phyloP scores from a whole-genome alignment of 2,797 vertebrate genomes.

The Cuniculus paca region DNA sequence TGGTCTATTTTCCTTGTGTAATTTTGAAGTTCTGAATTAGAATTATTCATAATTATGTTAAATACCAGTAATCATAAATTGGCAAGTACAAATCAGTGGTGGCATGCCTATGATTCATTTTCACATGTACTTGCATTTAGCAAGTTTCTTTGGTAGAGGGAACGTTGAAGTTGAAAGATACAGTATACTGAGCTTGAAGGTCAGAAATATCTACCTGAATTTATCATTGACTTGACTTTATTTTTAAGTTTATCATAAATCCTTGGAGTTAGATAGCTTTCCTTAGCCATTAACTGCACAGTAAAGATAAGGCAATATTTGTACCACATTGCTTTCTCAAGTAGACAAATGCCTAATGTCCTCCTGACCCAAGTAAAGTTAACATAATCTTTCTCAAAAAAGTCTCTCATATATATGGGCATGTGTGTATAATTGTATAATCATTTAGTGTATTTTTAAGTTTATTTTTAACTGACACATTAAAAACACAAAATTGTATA shows the following conservation, averaged over 20 bases:
- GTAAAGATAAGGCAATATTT: conserved; percentile 42
- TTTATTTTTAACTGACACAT: not conserved
- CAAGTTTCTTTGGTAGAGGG: conserved; percentile 29
- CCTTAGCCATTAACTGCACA: conserved; percentile 37
- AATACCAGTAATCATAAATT: conserved; percentile 64
- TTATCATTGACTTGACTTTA: conserved; percentile 40
- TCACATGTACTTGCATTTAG: not conserved
- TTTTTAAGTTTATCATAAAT: conserved; percentile 26
- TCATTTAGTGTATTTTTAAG: not conserved
- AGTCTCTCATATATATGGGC: not conserved
- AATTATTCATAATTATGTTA: conserved; percentile 73
- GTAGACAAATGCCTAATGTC: not conserved
- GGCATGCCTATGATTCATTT: conserved; percentile 62
- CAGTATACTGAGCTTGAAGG: not conserved
- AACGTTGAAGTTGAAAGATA: not conserved
- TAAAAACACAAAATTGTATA: not conserved
- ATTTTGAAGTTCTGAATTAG: conserved; percentile 64
- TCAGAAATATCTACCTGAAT: conserved; percentile 7
- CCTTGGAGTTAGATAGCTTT: not conserved
- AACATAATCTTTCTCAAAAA: not conserved
- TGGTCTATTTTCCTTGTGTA: not conserved
- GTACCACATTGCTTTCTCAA: conserved; percentile 28
- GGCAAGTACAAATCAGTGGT: conserved; percentile 58
- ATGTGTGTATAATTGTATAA: not conserved
- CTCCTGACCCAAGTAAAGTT: not conserved